Conservation (phyloP, 2,113 vertebrate genomes). For the Picathartes gymnocephalus region DNA sequence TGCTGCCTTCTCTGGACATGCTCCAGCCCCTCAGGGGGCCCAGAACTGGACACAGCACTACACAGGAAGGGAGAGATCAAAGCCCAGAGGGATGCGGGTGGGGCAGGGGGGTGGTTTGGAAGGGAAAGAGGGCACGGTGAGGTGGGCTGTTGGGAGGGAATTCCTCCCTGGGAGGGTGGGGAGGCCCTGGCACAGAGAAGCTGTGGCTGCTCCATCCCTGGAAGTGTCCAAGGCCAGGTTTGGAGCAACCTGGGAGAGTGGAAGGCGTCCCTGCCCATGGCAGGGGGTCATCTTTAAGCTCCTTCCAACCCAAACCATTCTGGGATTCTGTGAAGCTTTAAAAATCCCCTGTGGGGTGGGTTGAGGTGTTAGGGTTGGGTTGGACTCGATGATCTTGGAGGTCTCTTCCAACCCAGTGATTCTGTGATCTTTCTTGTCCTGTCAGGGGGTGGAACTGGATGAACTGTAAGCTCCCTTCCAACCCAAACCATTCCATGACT, state of each 20-base stretch:
- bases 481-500: not conserved
- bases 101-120: not conserved
- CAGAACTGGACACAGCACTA: no score
- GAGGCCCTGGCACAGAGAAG: not conserved
- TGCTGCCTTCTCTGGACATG: no score
- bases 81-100: fast-evolving
- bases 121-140: not conserved
- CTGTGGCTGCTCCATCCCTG: not conserved
- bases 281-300: not conserved
- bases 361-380: no score
- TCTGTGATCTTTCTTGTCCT: no score
- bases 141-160: not conserved
- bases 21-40: no score
- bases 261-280: not conserved
- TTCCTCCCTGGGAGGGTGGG: not conserved
- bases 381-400: no score
- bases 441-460: no score
- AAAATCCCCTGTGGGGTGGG: no score
- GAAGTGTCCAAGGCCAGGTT: not conserved
- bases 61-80: not conserved
- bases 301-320: not conserved
- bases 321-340: no score
- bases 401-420: no score
- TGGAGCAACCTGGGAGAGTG: not conserved
- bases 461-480: not conserved